Conservation (phyloP, 1,140 invertebrate genomes). For the Pseudoatta argentina region DNA sequence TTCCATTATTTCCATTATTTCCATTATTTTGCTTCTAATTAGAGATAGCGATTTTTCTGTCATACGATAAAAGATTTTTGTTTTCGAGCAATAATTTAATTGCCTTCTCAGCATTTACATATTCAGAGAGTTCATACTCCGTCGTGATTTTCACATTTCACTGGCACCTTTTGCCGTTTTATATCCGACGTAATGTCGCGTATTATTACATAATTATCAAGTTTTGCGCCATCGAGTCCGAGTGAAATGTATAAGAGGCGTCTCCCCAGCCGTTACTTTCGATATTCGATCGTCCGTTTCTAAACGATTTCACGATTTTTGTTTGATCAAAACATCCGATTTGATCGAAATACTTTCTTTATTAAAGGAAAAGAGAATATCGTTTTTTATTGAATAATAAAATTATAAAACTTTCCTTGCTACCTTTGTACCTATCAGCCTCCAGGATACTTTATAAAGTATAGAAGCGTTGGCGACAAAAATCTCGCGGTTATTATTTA, state of each 20-base stretch:
- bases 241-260: constrained; percentile 51
- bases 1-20: background rate
- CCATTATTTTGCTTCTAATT: background rate
- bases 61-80: background rate
- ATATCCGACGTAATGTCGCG: constrained; percentile 51
- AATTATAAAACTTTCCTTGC: background rate
- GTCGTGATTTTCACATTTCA: constrained; percentile 37
- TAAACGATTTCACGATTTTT: constrained; percentile 61
- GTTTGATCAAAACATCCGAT: background rate
- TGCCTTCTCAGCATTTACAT: background rate
- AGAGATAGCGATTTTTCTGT: background rate
- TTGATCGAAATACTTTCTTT: constrained; percentile 12
- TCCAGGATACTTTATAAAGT: background rate
- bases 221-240: constrained; percentile 39
- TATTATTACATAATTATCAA: constrained; percentile 64
- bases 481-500: constrained; percentile 33
- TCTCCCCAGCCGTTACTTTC: constrained; percentile 53
- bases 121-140: background rate
- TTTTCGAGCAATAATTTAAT: background rate
- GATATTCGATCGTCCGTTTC: constrained; percentile 49
- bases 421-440: background rate
- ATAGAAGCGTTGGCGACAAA: background rate
- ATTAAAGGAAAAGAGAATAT: background rate
- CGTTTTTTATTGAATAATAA: background rate
- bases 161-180: constrained; percentile 44